Conservation (phyloP, 1,140 invertebrate species). For the Ladona fulva region DNA sequence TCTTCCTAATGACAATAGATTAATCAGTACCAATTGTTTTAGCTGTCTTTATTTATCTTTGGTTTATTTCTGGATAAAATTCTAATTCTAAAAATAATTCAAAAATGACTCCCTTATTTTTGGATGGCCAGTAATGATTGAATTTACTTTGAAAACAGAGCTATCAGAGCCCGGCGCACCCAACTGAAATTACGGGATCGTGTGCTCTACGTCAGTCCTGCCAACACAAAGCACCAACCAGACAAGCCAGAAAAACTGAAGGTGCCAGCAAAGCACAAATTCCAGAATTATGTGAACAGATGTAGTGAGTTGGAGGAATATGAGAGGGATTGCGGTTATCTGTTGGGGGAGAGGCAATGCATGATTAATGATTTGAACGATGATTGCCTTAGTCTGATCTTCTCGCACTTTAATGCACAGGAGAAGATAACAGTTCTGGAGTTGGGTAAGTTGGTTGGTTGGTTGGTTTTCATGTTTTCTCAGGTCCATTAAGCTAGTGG, state of each 20-base stretch:
- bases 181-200: not conserved
- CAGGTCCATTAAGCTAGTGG: no score
- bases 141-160: not conserved
- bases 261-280: not conserved
- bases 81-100: no score
- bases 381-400: not conserved
- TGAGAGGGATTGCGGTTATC: not conserved
- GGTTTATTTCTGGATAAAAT: no score
- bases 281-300: not conserved
- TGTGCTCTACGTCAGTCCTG: not conserved
- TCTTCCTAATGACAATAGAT: no score
- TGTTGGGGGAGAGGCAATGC: not conserved
- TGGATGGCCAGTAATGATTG: no score
- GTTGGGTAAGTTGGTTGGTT: not conserved
- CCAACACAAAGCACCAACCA: not conserved
- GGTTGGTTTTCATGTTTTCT: no score
- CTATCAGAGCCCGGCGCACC: not conserved
- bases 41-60: no score
- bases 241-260: not conserved
- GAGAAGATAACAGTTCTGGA: not conserved
- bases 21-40: no score
- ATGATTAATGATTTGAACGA: not conserved
- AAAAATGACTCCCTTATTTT: no score
- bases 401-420: not conserved
- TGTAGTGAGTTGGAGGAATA: not conserved